Conservation (phyloP, 2,113 vertebrate species). For the Hyperopisus bebe region DNA sequence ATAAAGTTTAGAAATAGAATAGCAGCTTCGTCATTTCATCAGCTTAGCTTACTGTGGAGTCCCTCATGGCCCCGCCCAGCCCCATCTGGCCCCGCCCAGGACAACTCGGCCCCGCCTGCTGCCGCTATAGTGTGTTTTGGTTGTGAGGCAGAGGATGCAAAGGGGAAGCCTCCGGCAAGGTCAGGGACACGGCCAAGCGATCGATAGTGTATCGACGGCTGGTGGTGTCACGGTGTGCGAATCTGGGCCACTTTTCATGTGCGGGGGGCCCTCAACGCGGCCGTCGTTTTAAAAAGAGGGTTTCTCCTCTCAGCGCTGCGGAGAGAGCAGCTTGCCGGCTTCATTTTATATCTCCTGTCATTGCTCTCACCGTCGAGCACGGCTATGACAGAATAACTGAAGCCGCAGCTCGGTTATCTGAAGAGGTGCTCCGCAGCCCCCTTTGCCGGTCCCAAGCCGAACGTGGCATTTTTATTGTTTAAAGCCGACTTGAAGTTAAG, state of each 20-base stretch:
- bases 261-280: background rate
- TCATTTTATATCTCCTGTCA: background rate
- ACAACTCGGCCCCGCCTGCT: conserved; percentile 18
- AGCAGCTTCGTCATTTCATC: conserved; percentile 43
- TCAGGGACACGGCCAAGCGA: conserved; percentile 48
- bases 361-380: background rate
- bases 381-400: background rate
- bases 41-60: conserved; percentile 25
- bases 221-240: conserved; percentile 53
- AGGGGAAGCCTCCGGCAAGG: conserved; percentile 58
- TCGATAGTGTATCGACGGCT: conserved; percentile 63
- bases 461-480: background rate
- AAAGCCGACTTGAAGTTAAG: background rate
- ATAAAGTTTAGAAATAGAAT: conserved; percentile 52
- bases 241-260: conserved; percentile 35
- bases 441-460: background rate
- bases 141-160: conserved; percentile 45
- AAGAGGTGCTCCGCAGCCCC: background rate
- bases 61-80: background rate
- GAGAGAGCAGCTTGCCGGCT: background rate
- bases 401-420: background rate
- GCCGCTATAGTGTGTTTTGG: conserved; percentile 53
- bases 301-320: background rate
- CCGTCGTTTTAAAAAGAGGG: background rate
- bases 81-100: conserved; percentile 7